Evolutionary conservation across 2,797 vertebrate species (phyloP).

Genomic region (Staurois parvus): DNA sequence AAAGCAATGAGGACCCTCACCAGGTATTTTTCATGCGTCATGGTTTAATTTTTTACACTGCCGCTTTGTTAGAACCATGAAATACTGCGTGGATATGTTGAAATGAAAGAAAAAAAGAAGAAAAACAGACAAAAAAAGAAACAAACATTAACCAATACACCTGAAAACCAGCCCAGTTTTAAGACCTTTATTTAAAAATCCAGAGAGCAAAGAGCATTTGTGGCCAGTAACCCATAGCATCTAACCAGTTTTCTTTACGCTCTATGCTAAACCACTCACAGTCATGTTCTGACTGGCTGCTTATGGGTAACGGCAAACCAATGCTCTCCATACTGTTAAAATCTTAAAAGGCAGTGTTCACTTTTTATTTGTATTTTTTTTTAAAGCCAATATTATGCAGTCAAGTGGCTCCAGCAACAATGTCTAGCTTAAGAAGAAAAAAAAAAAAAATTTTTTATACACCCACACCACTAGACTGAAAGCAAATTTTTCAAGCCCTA

Average conservation of each 20-base stretch:
- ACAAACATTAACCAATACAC: conserved; percentile 85
- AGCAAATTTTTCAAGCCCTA: too few species aligned
- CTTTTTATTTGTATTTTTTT: too few species aligned
- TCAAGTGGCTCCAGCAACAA: too few species aligned
- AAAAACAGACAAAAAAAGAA: conserved; percentile 88
- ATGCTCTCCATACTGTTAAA: neutral
- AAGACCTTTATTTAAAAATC: neutral
- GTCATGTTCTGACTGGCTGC: too few species aligned
- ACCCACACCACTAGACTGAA: too few species aligned
- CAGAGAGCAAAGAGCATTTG: neutral
- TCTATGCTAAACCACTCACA: too few species aligned
- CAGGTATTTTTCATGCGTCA: conserved; percentile 87
- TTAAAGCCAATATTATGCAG: too few species aligned
- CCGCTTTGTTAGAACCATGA: conserved; percentile 88
- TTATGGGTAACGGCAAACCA: too few species aligned
- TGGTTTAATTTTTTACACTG: conserved; percentile 83
- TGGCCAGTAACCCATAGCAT: neutral
- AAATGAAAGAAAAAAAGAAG: conserved; percentile 86
- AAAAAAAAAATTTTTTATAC: too few species aligned
- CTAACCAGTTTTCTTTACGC: neutral
- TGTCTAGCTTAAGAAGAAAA: too few species aligned
- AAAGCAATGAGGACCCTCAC: conserved; percentile 87
- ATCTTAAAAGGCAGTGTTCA: too few species aligned
- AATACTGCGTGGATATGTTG: conserved; percentile 87
- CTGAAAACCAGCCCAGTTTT: conserved; percentile 75